A percentile compares a stretch with the other conserved stretches of the same genome.
These are phyloP conservation scores for Aspidiotus rigidus DNA, from an alignment of 2,888 invertebrate species.

Conservation along the genomic window DNA sequence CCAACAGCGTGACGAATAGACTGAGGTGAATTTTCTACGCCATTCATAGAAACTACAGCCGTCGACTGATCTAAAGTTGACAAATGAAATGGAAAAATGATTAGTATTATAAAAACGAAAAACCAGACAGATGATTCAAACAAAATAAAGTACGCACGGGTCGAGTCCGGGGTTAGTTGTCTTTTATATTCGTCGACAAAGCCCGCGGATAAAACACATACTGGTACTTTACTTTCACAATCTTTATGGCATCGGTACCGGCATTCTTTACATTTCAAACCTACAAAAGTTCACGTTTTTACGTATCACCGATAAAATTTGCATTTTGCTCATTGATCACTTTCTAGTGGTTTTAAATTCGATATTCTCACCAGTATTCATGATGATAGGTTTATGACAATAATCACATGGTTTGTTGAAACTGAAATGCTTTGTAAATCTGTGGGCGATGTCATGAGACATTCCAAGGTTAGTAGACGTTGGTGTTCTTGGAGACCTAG, in stretches of 20 bases:
- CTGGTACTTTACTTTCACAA: conserved; percentile 83
- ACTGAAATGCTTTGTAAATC: conserved; percentile 80
- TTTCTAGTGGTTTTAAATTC: not conserved
- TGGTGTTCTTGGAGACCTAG: conserved; percentile 58
- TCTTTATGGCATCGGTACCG: conserved; percentile 83
- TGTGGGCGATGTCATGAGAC: conserved; percentile 83
- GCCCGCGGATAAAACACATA: conserved; percentile 82
- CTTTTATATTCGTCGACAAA: conserved; percentile 71
- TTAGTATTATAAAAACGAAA: not conserved
- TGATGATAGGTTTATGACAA: conserved; percentile 80
- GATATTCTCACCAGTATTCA: conserved; percentile 52
- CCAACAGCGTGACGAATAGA: conserved; percentile 12
- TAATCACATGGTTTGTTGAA: conserved; percentile 81
- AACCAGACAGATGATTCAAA: not conserved
- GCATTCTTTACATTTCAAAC: conserved; percentile 87
- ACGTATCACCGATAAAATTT: too few relatives aligned
- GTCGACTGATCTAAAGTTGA: conserved; percentile 24
- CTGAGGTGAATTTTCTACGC: conserved; percentile 18
- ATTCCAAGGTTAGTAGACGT: conserved; percentile 53
- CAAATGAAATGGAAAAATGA: not conserved
- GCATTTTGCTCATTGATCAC: too few relatives aligned
- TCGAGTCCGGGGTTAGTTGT: conserved; percentile 13
- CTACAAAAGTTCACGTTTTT: conserved; percentile 42
- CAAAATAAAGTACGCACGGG: not conserved
- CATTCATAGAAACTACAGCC: conserved; percentile 10